A percentile compares a stretch with the other conserved stretches of the same genome.
Conservation (phyloP, 2,797 vertebrate genomes). For the Hyperoplus immaculatus region DNA sequence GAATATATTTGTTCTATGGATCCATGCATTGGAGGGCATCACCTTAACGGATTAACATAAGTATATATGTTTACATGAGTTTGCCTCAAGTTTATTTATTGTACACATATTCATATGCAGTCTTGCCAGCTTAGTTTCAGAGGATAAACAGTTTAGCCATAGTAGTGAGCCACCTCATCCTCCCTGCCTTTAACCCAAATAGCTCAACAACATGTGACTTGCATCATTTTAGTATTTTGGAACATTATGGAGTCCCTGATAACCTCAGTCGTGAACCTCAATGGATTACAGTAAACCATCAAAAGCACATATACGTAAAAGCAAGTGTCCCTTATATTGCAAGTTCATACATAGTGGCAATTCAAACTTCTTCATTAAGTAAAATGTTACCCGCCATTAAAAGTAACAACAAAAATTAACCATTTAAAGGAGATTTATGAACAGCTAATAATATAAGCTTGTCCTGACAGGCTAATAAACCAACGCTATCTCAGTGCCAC, state of each 20-base stretch:
- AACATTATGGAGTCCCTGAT: conserved; percentile 2
- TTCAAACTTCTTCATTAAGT: background rate
- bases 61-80: background rate
- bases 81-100: conserved; percentile 1
- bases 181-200: background rate
- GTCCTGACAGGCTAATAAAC: background rate
- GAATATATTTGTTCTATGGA: conserved; percentile 17
- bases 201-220: conserved; percentile 27
- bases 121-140: conserved; percentile 13
- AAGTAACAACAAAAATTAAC: background rate
- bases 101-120: background rate
- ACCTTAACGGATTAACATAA: too few relatives aligned
- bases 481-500: too few relatives aligned
- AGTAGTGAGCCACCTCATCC: conserved; percentile 6
- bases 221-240: background rate
- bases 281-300: background rate
- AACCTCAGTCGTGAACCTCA: background rate
- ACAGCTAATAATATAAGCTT: background rate
- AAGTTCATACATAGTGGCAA: background rate
- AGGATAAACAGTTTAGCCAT: conserved; percentile 21
- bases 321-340: background rate
- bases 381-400: background rate
- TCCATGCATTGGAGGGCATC: background rate
- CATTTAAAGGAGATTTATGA: background rate
- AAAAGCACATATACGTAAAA: background rate